These are phyloP conservation scores for Cheilosia impressa DNA, from an alignment of 2,888 invertebrate species.

Conservation along the genomic window DNA sequence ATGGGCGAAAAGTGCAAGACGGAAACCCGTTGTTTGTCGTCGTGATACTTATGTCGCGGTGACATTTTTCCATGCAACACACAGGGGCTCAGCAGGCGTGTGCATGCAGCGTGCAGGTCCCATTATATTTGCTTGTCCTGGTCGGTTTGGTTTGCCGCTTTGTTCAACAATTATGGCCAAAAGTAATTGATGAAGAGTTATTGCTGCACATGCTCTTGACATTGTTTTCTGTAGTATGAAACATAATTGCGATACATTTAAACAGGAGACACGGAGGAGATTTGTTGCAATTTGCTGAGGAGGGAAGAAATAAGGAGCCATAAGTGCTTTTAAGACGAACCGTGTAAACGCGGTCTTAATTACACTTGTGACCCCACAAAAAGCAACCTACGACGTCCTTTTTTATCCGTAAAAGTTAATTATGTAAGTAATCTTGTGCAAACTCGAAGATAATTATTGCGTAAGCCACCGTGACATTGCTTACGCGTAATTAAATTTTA, in stretches of 20 bases:
- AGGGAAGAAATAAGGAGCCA: background rate
- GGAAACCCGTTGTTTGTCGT: conserved; percentile 38
- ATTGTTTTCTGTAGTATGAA: conserved; percentile 42
- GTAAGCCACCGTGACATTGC: background rate
- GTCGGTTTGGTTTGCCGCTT: conserved; percentile 24
- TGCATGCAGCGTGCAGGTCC: conserved; percentile 40
- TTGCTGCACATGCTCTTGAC: conserved; percentile 42
- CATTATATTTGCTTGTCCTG: conserved; percentile 31
- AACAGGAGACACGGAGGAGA: conserved; percentile 6
- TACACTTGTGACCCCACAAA: conserved; percentile 11
- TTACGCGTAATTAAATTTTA: too few relatives aligned
- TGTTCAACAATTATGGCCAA: conserved; percentile 64
- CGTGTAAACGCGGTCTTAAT: conserved; percentile 22
- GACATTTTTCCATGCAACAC: conserved; percentile 62
- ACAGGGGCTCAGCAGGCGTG: conserved; percentile 44
- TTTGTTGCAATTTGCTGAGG: conserved; percentile 47
- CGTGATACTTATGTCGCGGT: conserved; percentile 70
- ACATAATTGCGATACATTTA: conserved; percentile 59
- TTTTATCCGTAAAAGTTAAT: background rate
- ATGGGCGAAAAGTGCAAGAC: conserved; percentile 3
- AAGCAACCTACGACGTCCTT: background rate
- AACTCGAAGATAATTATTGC: background rate
- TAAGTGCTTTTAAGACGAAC: conserved; percentile 17
- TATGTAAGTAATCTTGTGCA: background rate
- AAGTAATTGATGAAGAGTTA: conserved; percentile 72